These are phyloP conservation scores for Magallana nippona DNA, from an alignment of 2,888 invertebrate species.

Conservation along the genomic window DNA sequence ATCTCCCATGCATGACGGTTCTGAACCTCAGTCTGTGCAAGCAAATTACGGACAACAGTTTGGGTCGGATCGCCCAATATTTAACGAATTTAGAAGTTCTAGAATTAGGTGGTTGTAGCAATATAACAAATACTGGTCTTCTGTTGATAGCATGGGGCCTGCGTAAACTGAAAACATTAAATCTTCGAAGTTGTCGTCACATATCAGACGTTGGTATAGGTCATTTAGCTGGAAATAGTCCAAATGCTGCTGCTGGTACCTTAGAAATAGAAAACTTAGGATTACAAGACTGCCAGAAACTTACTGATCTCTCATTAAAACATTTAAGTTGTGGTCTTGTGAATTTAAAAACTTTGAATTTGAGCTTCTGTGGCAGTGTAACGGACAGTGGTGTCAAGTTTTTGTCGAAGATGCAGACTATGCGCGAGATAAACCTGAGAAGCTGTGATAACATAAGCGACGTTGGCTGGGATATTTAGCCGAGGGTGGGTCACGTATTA, in stretches of 20 bases:
- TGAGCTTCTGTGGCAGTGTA: constrained; percentile 95
- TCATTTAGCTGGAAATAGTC: constrained; percentile 84
- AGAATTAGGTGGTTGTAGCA: constrained; percentile 94
- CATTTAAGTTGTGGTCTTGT: constrained; percentile 90
- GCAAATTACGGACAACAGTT: constrained; percentile 94
- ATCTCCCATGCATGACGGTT: constrained; percentile 88
- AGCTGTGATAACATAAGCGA: constrained; percentile 97
- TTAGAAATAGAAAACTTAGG: constrained; percentile 91
- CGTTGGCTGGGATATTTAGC: constrained; percentile 93
- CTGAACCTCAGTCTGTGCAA: constrained; percentile 95
- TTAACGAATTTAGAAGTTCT: constrained; percentile 91
- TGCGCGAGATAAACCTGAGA: constrained; percentile 92
- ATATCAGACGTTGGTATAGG: constrained; percentile 94
- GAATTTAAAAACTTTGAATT: constrained; percentile 91
- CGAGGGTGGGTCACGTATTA: constrained; percentile 89
- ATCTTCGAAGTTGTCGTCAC: constrained; percentile 95
- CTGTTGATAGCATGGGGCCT: constrained; percentile 93
- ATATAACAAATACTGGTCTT: constrained; percentile 93
- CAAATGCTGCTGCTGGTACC: constrained; percentile 79
- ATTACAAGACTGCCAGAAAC: constrained; percentile 95
- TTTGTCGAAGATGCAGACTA: constrained; percentile 90
- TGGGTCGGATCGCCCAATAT: constrained; percentile 91
- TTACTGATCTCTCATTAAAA: constrained; percentile 93
- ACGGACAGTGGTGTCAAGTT: constrained; percentile 95
- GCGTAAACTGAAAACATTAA: constrained; percentile 89